Percentiles rank a stretch among this genome's conserved stretches.
Conservation (phyloP, 2,113 vertebrate species). For the Sinosuthora webbiana region DNA sequence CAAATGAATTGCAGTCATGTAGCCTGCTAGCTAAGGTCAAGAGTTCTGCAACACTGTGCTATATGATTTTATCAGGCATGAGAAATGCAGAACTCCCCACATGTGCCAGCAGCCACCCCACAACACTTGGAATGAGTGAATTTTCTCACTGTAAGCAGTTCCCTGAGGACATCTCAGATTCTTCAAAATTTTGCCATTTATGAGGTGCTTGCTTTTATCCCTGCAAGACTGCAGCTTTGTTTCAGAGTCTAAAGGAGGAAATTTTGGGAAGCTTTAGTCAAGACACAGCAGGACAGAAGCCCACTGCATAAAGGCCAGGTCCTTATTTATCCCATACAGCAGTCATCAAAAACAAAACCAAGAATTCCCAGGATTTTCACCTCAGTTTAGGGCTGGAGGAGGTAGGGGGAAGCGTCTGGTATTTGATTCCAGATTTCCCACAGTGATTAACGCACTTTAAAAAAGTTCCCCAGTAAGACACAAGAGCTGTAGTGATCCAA, state of each 20-base stretch:
- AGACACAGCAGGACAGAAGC: neutral
- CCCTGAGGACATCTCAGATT: neutral
- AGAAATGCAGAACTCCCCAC: neutral
- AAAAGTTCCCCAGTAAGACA: neutral
- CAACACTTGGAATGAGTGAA: neutral
- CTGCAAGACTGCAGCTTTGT: neutral
- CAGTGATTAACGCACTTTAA: neutral
- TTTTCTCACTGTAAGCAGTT: neutral
- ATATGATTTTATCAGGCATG: neutral
- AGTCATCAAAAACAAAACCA: neutral
- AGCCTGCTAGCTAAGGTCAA: neutral
- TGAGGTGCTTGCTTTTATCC: neutral
- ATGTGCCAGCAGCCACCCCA: neutral
- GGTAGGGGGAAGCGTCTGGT: neutral
- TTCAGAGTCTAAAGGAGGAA: neutral
- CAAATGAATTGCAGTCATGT: neutral
- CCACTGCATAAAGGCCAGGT: neutral
- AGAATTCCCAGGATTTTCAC: neutral
- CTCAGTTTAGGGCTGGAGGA: neutral
- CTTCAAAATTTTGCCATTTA: neutral
- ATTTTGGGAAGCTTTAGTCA: neutral
- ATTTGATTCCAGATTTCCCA: constrained; percentile 49
- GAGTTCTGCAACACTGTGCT: neutral
- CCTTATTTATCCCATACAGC: neutral
- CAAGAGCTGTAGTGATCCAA: neutral